Conservation (phyloP, 2,113 vertebrate species). For the Ursus arctos region DNA sequence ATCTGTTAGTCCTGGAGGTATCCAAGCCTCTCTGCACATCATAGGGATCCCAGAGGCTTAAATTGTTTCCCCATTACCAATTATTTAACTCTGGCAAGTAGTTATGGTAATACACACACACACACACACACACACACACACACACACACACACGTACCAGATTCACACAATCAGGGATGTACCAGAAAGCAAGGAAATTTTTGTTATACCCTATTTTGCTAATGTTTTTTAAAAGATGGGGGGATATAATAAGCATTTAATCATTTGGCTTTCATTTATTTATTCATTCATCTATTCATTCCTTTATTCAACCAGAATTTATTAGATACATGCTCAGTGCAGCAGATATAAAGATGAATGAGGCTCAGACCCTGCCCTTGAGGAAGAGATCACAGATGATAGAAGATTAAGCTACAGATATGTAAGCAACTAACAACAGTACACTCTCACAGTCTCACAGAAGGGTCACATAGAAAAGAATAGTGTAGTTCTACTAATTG, state of each 20-base stretch:
- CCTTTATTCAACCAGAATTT: not conserved
- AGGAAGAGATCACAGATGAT: not conserved
- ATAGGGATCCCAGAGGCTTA: not conserved
- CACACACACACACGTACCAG: not conserved
- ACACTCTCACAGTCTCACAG: not conserved
- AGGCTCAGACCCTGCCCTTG: not conserved
- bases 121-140: not conserved
- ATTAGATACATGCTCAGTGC: not conserved
- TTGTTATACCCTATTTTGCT: not conserved
- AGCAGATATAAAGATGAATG: not conserved
- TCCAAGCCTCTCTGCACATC: not conserved
- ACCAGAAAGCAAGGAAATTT: slow-evolving; percentile 4
- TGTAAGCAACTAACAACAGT: not conserved
- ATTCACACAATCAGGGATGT: not conserved
- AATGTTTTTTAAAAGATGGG: not conserved
- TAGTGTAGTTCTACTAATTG: not conserved
- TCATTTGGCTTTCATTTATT: not conserved
- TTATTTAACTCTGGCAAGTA: not conserved
- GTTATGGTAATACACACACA: not conserved
- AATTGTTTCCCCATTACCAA: not conserved
- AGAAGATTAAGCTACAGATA: not conserved
- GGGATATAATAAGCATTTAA: slow-evolving; percentile 1
- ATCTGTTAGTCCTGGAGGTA: not conserved
- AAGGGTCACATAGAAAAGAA: not conserved
- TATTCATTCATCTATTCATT: not conserved